Base-by-base conservation (phyloP, 2,113 vertebrate species). In the Platysternon megacephalum region DNA sequence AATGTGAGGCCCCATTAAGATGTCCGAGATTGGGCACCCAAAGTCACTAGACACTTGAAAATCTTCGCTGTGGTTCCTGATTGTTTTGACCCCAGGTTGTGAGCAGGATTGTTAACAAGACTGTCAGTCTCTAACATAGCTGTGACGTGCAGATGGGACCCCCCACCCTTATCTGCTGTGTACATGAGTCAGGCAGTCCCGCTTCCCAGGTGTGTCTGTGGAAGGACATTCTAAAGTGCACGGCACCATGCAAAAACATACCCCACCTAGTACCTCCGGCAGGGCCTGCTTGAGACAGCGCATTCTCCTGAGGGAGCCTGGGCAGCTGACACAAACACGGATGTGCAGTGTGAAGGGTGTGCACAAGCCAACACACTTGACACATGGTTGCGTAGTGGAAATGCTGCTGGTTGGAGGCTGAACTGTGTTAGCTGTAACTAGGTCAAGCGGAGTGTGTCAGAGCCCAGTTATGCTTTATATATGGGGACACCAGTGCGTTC, bases 41-140 rank as follows among this genome's bases (percentile, higher is more conserved):
- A 78, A 68, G 19, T 14, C 42, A 32, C 83, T 79, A 4, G 56
- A 61, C 29, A 61, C 11, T 1, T 17, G 48, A 21, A 78, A 89
- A 53, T 35, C 5, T 4, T 1, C 1, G 0, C 0, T 49, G 39
- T 68, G n/a, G 32, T 68, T 22, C n/a, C 44, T 29, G 51, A 29
- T 51, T 81, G 72, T 81, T 29, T 51, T 85, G 56, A 85, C 14
- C 35, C 14, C 56, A n/a, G 49, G 12, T 49, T 22, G 9, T 16
- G 21, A 53, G 39, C 39, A 35, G 32, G 49, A 42, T 26, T 86
- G 79, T 29, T 82, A 79, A 22, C 0, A 16, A 35, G 55, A 79
- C 26, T 68, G 12, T 21, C 0, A 35, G 39, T 3, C 10, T 39
- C 22, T 48, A 82, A 42, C 32, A 78, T 5, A 42, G 19, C 83